These are phyloP conservation scores for Anthoscopus minutus DNA, from an alignment of 2,113 vertebrate genomes.

Conservation along the genomic window DNA sequence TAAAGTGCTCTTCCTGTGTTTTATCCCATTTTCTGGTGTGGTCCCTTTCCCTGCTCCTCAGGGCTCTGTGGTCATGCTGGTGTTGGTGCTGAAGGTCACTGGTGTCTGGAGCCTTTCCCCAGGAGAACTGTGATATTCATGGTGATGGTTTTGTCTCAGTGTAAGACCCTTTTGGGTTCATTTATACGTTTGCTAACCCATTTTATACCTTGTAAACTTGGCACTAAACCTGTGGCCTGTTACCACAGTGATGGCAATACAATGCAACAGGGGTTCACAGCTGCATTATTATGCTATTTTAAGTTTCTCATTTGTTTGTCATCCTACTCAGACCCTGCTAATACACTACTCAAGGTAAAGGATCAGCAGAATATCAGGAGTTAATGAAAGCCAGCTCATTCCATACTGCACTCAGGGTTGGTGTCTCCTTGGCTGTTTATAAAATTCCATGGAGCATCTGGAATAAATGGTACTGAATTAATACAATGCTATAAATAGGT, in stretches of 20 bases:
- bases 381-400: neutral
- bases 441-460: neutral
- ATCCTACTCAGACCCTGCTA: neutral
- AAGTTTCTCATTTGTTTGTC: neutral
- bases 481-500: conserved; percentile 3
- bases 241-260: neutral
- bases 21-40: neutral
- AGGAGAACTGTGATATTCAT: neutral
- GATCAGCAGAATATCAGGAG: neutral
- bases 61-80: neutral
- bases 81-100: neutral
- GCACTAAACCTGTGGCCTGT: neutral
- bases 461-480: neutral
- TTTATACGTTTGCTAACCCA: neutral
- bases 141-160: neutral
- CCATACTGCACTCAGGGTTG: neutral
- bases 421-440: neutral
- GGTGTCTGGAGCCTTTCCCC: neutral
- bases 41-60: neutral
- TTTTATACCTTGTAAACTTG: neutral
- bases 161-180: neutral
- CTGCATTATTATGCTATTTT: neutral
- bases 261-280: neutral
- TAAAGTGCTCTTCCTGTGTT: neutral
- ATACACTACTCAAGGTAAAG: neutral